phyloP scores from a whole-genome alignment of 2,113 vertebrate species.

The Neolamprologus hecqui region DNA sequence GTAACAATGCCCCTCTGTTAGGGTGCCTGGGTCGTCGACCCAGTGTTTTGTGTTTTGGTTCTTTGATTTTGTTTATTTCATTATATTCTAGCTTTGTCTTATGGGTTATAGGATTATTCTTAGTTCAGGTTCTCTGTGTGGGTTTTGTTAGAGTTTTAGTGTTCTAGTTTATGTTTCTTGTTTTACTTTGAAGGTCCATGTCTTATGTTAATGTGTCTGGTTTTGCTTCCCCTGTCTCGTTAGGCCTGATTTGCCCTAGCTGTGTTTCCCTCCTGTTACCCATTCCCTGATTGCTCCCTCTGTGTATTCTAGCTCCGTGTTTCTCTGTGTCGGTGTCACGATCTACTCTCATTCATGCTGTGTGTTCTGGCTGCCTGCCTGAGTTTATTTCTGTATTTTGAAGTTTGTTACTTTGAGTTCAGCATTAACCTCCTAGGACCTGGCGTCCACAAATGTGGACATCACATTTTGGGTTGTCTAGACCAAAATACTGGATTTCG shows the following conservation, averaged over 20 bases:
- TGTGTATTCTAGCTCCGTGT: background rate
- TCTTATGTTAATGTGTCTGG: background rate
- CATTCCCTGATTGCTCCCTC: background rate
- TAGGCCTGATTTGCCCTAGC: background rate
- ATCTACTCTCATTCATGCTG: background rate
- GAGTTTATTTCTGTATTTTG: background rate
- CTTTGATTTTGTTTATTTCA: background rate
- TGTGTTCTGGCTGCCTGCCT: background rate
- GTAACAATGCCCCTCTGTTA: background rate
- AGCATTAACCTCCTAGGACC: background rate
- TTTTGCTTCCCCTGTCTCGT: background rate
- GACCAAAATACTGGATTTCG: accelerated
- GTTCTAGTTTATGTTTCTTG: background rate
- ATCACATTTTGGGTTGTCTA: background rate
- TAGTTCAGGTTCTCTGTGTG: background rate
- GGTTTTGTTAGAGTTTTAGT: background rate
- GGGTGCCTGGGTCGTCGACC: accelerated
- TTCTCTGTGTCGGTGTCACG: accelerated
- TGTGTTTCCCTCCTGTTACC: background rate
- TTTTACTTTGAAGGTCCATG: background rate
- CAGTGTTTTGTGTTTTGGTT: background rate
- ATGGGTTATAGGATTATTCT: background rate
- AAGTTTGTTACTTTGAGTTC: too few relatives aligned
- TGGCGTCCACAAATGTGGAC: background rate
- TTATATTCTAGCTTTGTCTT: background rate